A percentile compares a stretch with the other conserved stretches of the same genome.
Conservation (phyloP, 2,113 vertebrate genomes). For the Alces alces region DNA sequence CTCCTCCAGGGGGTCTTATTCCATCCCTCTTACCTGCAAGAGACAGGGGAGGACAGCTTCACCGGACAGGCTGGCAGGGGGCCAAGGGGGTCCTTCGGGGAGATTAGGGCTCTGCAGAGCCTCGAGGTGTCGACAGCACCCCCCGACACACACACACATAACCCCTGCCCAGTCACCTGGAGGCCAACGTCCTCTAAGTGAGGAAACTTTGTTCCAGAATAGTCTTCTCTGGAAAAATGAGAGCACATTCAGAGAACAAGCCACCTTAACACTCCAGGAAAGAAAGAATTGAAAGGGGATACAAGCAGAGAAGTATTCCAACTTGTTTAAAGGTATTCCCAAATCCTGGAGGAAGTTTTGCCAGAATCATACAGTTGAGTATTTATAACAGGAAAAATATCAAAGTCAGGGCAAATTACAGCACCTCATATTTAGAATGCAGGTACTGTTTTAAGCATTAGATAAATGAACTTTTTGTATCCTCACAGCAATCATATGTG, state of each 20-base stretch:
- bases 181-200: not conserved
- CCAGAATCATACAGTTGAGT: not conserved
- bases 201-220: not conserved
- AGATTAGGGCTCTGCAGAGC: too few relatives aligned
- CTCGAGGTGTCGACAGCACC: not conserved
- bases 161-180: not conserved
- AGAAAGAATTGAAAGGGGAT: not conserved
- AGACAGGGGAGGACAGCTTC: rapidly evolving
- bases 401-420: not conserved
- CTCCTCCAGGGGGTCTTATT: not conserved
- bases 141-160: not conserved
- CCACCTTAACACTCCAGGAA: not conserved
- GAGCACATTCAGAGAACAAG: not conserved
- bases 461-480: not conserved
- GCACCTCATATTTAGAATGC: not conserved
- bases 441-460: not conserved
- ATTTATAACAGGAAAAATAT: not conserved
- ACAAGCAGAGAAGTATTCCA: not conserved
- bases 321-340: not conserved
- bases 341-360: not conserved
- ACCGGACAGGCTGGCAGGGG: not conserved
- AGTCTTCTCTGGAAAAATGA: not conserved
- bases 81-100: not conserved
- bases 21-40: too few relatives aligned
- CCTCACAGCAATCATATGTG: not conserved